Evolutionary conservation across 2,797 vertebrate genomes (phyloP), one percentile per base, ranked within the genome.

Genomic region (Macroramphosus scolopax): DNA sequence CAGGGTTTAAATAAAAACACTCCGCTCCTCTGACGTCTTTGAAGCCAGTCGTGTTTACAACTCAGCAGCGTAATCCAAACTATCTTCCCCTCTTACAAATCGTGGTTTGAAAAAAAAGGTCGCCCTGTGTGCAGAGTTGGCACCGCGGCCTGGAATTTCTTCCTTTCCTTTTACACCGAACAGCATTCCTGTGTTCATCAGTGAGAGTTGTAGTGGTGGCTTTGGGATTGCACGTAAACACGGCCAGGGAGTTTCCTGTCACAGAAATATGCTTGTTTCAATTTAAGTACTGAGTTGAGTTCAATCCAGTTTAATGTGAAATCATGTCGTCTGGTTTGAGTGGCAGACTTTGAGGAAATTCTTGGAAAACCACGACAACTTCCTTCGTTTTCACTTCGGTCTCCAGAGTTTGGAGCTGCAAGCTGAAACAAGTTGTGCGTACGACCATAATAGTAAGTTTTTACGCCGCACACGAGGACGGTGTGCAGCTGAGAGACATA

Each of bases 121-220:
- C 40, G 32, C 4, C 22, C 40, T 63, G 68, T 68, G 63, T 72
- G 26, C 63, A 59, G 50, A 72, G 38, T 69, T 85, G 75, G 76
- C 69, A 58, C 28, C 1, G 20, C 20, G 3, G 18, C 25, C 59
- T 43, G 62, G 51, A 72, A 71, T 66, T 53, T 66, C 11, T 62
- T 16, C 17, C 34, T 55, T 74, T 72, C 22, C 51, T 42, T 57
- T 72, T 41, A 31, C 14, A 4, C 41, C 38, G 32, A 64, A 68
- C 63, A 66, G 40, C 45, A 59, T 57, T 68, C 55, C 35, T 71
- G 48, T 73, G 35, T 79, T 68, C 33, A 53, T 51, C 31, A 33
- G 24, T 3, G 17, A 17, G 22, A 52, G 49, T 8, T n/a, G n/a
- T n/a, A n/a, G n/a, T n/a, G n/a, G n/a, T n/a, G n/a, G n/a, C n/a